Conservation (phyloP, 2,113 vertebrate species). For the Dasypus novemcinctus region DNA sequence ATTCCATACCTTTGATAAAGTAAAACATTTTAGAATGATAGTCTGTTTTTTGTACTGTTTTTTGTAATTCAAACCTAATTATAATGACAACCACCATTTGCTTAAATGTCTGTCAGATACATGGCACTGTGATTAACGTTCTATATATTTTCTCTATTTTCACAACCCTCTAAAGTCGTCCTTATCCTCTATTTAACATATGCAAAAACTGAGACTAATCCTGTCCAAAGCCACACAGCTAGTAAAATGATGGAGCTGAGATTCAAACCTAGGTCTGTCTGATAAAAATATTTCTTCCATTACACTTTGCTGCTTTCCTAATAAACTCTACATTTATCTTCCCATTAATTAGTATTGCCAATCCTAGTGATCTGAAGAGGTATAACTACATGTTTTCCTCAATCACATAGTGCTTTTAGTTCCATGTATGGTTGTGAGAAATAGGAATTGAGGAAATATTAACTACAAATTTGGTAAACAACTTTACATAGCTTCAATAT, state of each 20-base stretch:
- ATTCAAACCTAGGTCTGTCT: neutral
- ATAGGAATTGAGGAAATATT: neutral
- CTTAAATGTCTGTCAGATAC: neutral
- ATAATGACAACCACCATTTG: neutral
- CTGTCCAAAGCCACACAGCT: neutral
- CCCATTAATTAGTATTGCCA: neutral
- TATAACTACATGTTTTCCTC: neutral
- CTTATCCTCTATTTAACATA: neutral
- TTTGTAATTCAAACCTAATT: slow-evolving; percentile 11
- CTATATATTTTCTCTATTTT: neutral
- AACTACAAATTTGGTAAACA: neutral
- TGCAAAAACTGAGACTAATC: neutral
- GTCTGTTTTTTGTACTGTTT: neutral
- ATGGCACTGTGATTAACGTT: neutral
- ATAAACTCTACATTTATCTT: neutral
- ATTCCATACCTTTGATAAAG: neutral
- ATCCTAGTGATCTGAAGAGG: neutral
- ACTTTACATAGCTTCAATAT: neutral
- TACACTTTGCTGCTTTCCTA: neutral
- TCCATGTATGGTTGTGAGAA: neutral
- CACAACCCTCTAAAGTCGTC: neutral
- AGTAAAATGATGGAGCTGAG: neutral
- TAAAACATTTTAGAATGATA: neutral
- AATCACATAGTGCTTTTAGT: neutral
- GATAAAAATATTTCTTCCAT: neutral